These are phyloP conservation scores for Sinocyclocheilus anophthalmus DNA, from an alignment of 2,113 vertebrate genomes.

Conservation along the genomic window DNA sequence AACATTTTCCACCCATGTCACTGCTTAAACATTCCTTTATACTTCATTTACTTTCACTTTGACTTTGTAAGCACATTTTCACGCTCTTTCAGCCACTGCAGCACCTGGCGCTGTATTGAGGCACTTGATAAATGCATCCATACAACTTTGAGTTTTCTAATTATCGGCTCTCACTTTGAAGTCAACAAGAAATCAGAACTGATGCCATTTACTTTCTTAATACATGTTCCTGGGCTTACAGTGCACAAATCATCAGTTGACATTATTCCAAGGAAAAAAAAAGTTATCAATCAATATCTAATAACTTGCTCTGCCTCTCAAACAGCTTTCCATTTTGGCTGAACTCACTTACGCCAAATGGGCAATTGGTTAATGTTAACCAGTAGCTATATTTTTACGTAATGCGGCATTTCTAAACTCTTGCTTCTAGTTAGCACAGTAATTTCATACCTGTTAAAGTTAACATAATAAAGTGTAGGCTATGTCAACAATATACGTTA, in stretches of 20 bases:
- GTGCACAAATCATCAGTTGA: background rate
- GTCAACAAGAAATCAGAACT: background rate
- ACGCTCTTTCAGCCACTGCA: background rate
- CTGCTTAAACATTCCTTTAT: constrained; percentile 30
- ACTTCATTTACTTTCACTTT: constrained; percentile 25
- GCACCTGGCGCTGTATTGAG: background rate
- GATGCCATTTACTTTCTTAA: background rate
- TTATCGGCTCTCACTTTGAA: background rate
- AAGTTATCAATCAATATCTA: background rate
- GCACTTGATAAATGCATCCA: constrained; percentile 5
- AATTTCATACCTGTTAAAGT: no score
- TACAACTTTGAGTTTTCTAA: background rate
- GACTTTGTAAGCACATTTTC: background rate
- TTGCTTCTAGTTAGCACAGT: no score
- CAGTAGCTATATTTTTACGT: no score
- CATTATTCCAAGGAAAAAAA: background rate
- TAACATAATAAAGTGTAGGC: no score
- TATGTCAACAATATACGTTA: no score
- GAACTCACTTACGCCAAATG: no score
- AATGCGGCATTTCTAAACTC: no score
- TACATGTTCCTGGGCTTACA: background rate
- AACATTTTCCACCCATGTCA: constrained; percentile 2
- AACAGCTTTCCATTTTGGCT: no score
- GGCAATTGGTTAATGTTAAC: no score
- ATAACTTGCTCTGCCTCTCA: background rate